These are phyloP conservation scores for Montipora foliosa DNA, from an alignment of 64 coral and sea anemone genomes.

Conservation along the genomic window DNA sequence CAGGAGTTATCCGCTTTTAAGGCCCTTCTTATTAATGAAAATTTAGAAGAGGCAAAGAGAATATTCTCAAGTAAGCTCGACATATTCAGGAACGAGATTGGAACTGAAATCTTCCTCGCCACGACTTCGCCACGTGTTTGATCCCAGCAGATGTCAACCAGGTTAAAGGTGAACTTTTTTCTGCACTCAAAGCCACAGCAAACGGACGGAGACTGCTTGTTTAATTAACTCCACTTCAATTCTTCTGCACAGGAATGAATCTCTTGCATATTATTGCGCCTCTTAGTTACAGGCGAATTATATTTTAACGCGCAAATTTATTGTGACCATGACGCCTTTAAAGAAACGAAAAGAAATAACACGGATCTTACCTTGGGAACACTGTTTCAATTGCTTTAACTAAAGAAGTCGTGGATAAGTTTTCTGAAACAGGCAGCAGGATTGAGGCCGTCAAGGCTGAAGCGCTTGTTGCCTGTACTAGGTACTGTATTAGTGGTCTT, in stretches of 20 bases:
- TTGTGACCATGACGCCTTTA: slow-evolving; percentile 20
- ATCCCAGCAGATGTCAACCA: slow-evolving; percentile 22
- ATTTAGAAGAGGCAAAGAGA: slow-evolving; percentile 11
- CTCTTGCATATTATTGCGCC: slow-evolving; percentile 22
- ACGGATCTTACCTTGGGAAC: slow-evolving; percentile 13
- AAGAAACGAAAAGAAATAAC: neutral
- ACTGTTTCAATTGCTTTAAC: slow-evolving; percentile 22
- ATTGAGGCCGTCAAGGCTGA: slow-evolving; percentile 48
- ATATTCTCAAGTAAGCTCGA: neutral
- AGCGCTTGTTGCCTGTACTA: slow-evolving; percentile 38
- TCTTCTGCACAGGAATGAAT: slow-evolving; percentile 33
- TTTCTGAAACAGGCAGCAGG: slow-evolving; percentile 12
- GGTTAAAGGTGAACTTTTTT: neutral
- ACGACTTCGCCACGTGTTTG: slow-evolving; percentile 21
- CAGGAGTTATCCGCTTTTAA: neutral
- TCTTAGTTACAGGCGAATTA: slow-evolving; percentile 56
- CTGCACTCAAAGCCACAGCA: slow-evolving; percentile 51
- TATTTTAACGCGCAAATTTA: slow-evolving; percentile 48
- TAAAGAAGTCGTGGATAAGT: neutral
- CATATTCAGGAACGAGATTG: neutral
- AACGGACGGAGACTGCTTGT: slow-evolving; percentile 73
- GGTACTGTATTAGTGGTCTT: slow-evolving; percentile 31
- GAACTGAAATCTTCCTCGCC: neutral
- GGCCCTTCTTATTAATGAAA: neutral
- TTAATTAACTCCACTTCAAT: slow-evolving; percentile 60